These are phyloP conservation scores for Phalloptychus januarius DNA, from an alignment of 2,797 vertebrate genomes.

Conservation along the genomic window DNA sequence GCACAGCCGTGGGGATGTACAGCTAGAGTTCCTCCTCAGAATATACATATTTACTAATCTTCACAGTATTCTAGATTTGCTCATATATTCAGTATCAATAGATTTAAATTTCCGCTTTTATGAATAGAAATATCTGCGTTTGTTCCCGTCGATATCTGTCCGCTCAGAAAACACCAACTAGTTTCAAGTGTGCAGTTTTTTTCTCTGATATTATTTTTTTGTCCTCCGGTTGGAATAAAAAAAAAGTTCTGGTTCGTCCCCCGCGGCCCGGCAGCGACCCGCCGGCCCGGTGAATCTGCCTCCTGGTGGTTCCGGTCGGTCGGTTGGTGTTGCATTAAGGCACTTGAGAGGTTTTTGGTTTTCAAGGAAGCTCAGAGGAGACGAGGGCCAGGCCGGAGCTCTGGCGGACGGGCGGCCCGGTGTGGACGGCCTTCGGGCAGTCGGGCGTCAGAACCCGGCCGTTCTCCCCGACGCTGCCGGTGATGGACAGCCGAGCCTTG, in stretches of 20 bases:
- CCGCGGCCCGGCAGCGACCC: constrained; percentile 38
- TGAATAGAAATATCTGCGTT: constrained; percentile 71
- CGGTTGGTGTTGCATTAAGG: constrained; percentile 82
- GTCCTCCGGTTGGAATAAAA: constrained; percentile 67
- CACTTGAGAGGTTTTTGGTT: constrained; percentile 97
- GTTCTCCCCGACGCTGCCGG: constrained; percentile 97
- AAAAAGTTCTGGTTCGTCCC: constrained; percentile 16
- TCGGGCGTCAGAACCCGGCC: constrained; percentile 96
- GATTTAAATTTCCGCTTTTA: constrained; percentile 58
- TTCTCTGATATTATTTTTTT: constrained; percentile 61
- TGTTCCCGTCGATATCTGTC: constrained; percentile 76
- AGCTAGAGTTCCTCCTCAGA: constrained; percentile 87
- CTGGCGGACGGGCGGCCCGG: constrained; percentile 94
- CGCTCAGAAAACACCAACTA: constrained; percentile 27
- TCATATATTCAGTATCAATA: constrained; percentile 76
- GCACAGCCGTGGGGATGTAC: constrained; percentile 91
- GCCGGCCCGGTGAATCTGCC: constrained; percentile 43
- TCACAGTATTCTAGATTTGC: constrained; percentile 86
- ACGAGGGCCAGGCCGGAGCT: constrained; percentile 98
- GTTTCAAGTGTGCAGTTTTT: constrained; percentile 79
- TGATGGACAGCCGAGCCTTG: constrained; percentile 99
- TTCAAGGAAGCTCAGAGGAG: constrained; percentile 98
- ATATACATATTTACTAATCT: constrained; percentile 96
- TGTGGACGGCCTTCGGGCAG: constrained; percentile 96
- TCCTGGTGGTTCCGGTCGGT: constrained; percentile 45